phyloP scores from a whole-genome alignment of 2,797 vertebrate species.

The Austrolebias charrua region DNA sequence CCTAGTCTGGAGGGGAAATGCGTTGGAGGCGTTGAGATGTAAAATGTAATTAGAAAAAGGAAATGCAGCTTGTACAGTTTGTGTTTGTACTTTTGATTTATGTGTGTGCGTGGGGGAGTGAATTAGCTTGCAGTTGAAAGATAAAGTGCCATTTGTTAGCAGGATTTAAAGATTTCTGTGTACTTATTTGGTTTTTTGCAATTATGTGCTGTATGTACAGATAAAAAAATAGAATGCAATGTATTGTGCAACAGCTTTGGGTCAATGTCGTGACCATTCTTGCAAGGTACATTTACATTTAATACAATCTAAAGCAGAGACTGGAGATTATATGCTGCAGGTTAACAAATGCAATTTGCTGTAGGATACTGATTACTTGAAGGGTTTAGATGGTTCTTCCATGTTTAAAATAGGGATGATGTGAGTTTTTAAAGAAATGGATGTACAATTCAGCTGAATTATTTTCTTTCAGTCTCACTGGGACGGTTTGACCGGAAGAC shows the following conservation, averaged over 20 bases:
- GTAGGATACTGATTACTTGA: background rate
- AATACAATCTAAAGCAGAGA: background rate
- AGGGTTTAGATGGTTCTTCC: background rate
- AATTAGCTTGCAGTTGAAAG: constrained; percentile 33
- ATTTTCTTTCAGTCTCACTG: constrained; percentile 89
- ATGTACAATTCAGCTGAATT: constrained; percentile 13
- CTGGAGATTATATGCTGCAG: background rate
- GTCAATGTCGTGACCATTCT: background rate
- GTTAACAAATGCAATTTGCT: background rate
- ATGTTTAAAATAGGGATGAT: background rate
- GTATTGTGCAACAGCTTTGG: background rate
- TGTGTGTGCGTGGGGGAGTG: constrained; percentile 33
- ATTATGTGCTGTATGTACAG: background rate
- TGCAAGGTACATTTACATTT: background rate
- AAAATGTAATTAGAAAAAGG: constrained; percentile 90
- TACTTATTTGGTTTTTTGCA: constrained; percentile 20
- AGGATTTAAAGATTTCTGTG: constrained; percentile 14
- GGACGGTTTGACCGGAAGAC: constrained; percentile 96
- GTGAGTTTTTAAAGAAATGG: background rate
- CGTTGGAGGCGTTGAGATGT: constrained; percentile 74
- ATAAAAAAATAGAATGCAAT: background rate
- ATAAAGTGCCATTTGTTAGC: constrained; percentile 41
- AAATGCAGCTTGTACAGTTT: constrained; percentile 77
- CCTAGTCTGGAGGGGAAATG: constrained; percentile 80
- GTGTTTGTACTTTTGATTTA: constrained; percentile 53